These are phyloP conservation scores for Sylvietta virens DNA, from an alignment of 2,113 vertebrate species.

Conservation along the genomic window DNA sequence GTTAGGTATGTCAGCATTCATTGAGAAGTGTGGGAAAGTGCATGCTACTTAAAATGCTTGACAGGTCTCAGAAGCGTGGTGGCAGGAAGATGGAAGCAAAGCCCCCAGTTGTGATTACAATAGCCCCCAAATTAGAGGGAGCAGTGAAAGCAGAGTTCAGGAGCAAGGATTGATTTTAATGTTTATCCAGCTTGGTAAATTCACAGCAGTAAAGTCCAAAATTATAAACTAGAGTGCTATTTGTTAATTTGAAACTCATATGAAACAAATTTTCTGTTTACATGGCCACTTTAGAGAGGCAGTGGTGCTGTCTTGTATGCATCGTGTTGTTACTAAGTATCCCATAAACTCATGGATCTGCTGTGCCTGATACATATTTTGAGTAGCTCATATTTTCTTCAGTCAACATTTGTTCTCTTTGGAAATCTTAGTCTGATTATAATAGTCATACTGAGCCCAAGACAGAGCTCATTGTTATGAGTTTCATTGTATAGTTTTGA, in stretches of 20 bases:
- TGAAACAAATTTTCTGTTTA: not conserved
- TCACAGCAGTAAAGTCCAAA: not conserved
- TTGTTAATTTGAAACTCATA: not conserved
- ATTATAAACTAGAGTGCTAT: not conserved
- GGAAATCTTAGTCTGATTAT: not conserved
- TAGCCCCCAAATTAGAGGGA: not conserved
- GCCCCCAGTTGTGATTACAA: not conserved
- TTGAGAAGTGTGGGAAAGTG: conserved; percentile 51
- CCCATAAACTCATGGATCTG: not conserved
- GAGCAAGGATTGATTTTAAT: not conserved
- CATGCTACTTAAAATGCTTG: conserved; percentile 44
- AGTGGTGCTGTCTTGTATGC: not conserved
- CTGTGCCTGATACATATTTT: not conserved
- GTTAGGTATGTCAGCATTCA: conserved; percentile 65
- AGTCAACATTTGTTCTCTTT: not conserved
- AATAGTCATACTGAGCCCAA: not conserved
- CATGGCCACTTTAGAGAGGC: not conserved
- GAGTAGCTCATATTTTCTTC: not conserved
- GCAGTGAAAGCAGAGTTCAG: not conserved
- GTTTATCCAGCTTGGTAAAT: not conserved
- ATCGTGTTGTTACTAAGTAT: not conserved
- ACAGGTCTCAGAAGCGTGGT: conserved; percentile 36
- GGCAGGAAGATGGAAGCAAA: conserved; percentile 28
- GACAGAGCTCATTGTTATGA: not conserved
- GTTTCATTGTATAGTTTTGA: conserved; percentile 25